Evolutionary conservation across 2,113 vertebrate species (phyloP).

Genomic region (Callopanchax toddi): DNA sequence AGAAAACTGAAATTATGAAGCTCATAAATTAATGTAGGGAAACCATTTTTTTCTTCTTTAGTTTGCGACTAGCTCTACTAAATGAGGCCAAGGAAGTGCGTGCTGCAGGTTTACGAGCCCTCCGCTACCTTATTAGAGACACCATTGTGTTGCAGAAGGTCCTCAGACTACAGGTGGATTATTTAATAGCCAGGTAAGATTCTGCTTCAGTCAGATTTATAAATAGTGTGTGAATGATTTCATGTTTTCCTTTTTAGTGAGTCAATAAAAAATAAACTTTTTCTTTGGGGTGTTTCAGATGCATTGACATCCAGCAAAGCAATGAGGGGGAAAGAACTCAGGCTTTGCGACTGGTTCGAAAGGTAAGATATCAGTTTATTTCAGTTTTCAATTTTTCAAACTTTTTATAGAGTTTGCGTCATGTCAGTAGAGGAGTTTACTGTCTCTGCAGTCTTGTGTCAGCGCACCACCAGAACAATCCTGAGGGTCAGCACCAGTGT

Average conservation of each 20-base stretch:
- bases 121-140: conserved; percentile 96
- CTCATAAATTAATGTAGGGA: not conserved
- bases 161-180: conserved; percentile 95
- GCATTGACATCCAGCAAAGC: conserved; percentile 99
- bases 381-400: not conserved
- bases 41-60: conserved; percentile 54
- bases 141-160: conserved; percentile 93
- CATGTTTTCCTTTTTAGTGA: not conserved
- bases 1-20: not conserved
- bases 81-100: conserved; percentile 99
- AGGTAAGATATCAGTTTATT: conserved; percentile 80
- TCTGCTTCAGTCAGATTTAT: not conserved
- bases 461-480: conserved; percentile 24
- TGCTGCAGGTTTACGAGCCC: conserved; percentile 93
- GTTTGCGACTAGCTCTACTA: conserved; percentile 92
- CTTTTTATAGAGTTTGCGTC: not conserved
- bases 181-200: conserved; percentile 94
- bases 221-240: not conserved
- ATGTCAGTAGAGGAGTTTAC: conserved; percentile 5
- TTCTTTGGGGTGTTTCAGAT: conserved; percentile 80
- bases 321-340: conserved; percentile 99
- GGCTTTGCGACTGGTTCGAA: conserved; percentile 96
- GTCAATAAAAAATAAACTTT: too few species aligned
- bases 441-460: conserved; percentile 3
- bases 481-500: conserved; percentile 37